Evolutionary conservation across 1,140 invertebrate species (phyloP).

Genomic region (Ceratina japonica): DNA sequence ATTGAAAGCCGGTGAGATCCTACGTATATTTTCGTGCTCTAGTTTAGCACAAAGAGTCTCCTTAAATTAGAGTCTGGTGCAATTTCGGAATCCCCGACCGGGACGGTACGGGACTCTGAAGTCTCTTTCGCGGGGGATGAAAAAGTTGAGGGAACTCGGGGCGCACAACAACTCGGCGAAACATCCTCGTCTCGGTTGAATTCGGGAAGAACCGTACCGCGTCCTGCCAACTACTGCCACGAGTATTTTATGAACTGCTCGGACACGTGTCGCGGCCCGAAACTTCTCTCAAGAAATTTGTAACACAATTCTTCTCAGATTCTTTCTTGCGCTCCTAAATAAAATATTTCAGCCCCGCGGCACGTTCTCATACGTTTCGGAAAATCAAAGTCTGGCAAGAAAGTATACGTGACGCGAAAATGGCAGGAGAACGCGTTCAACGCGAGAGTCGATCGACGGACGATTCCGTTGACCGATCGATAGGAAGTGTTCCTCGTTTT

Average conservation of each 20-base stretch:
- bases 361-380: too few species aligned
- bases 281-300: background rate
- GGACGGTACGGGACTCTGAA: background rate
- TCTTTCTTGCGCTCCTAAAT: too few species aligned
- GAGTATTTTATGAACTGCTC: constrained; percentile 6
- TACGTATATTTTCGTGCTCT: constrained; percentile 15
- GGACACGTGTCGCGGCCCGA: background rate
- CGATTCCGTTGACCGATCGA: too few species aligned
- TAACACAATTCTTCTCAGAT: background rate
- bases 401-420: too few species aligned
- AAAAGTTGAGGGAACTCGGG: constrained; percentile 7
- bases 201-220: background rate
- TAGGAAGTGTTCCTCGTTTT: too few species aligned
- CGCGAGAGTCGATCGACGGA: too few species aligned
- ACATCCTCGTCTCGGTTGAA: constrained; percentile 15
- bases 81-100: constrained; percentile 13
- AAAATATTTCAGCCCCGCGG: too few species aligned
- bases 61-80: constrained; percentile 27
- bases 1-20: background rate
- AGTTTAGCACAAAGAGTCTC: constrained; percentile 27
- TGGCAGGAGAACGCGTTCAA: too few species aligned
- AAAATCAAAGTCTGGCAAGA: too few species aligned
- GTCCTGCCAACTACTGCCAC: background rate
- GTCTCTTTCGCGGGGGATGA: constrained; percentile 10
- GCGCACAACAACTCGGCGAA: constrained; percentile 17